A percentile compares a stretch with the other conserved stretches of the same genome.
These are phyloP conservation scores for Cataglyphis cursor DNA, from an alignment of 2,888 invertebrate species.

Conservation along the genomic window DNA sequence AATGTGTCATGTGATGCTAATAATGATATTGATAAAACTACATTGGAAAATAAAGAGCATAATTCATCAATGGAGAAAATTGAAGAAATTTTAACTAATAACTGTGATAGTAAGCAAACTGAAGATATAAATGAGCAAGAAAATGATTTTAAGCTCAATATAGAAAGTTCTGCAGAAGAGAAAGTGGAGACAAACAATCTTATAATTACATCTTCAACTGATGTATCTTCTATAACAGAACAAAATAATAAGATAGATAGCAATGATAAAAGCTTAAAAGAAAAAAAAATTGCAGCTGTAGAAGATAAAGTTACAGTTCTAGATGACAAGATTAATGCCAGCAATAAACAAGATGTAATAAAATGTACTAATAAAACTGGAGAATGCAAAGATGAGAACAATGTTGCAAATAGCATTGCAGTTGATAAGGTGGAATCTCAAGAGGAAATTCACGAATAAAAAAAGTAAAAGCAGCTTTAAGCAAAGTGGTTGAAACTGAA, in stretches of 20 bases:
- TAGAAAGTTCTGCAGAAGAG: neutral
- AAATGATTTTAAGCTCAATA: conserved; percentile 3
- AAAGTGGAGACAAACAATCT: conserved; percentile 13
- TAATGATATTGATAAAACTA: conserved; percentile 12
- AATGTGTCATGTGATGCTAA: conserved; percentile 4
- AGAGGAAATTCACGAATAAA: conserved; percentile 6
- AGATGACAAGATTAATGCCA: neutral
- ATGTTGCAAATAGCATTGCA: neutral
- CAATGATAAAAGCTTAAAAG: neutral
- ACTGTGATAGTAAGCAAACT: conserved; percentile 62
- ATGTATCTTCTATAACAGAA: neutral
- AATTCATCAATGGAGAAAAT: conserved; percentile 14
- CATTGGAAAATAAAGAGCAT: conserved; percentile 31
- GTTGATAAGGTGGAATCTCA: conserved; percentile 54
- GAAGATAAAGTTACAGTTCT: neutral
- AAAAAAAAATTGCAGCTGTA: neutral
- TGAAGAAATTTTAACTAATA: conserved; percentile 43
- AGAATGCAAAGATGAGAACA: conserved; percentile 21
- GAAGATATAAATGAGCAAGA: conserved; percentile 39
- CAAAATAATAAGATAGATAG: conserved; percentile 4
- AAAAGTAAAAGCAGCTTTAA: conserved; percentile 18
- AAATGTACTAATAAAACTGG: conserved; percentile 14
- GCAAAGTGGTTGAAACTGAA: conserved; percentile 15
- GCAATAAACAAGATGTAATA: conserved; percentile 1
- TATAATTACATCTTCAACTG: neutral